These are phyloP conservation scores for Phortica okadai DNA, from an alignment of 2,888 invertebrate genomes.

Conservation along the genomic window DNA sequence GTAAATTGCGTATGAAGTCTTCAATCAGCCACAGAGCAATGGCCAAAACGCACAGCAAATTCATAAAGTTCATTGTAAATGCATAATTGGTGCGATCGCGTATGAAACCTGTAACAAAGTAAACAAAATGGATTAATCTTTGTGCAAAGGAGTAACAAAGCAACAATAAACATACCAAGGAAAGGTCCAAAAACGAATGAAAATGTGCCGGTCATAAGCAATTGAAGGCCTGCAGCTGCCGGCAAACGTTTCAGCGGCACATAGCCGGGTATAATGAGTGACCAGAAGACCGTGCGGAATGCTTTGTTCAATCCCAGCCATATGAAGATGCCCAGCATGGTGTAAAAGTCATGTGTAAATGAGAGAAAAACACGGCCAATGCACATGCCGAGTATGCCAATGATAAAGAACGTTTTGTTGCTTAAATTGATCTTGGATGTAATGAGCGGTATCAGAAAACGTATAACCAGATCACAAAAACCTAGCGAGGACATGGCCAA, in stretches of 20 bases:
- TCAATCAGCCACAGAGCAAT: constrained; percentile 82
- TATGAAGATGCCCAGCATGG: constrained; percentile 79
- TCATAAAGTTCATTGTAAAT: constrained; percentile 82
- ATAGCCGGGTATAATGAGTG: constrained; percentile 83
- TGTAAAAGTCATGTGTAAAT: constrained; percentile 77
- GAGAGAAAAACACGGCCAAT: constrained; percentile 80
- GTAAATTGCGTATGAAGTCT: constrained; percentile 50
- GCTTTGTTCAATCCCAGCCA: constrained; percentile 85
- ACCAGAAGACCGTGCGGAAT: constrained; percentile 84
- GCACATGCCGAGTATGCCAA: constrained; percentile 83
- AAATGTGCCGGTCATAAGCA: constrained; percentile 82
- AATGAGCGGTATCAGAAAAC: constrained; percentile 83
- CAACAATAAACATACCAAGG: constrained; percentile 77
- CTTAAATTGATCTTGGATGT: constrained; percentile 83
- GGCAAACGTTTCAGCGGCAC: constrained; percentile 83
- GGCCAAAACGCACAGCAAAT: constrained; percentile 81
- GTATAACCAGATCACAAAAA: constrained; percentile 81
- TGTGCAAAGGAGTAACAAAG: constrained; percentile 10
- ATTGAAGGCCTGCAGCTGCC: constrained; percentile 83
- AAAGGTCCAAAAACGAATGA: constrained; percentile 81
- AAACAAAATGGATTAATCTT: background rate
- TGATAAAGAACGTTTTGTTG: constrained; percentile 83
- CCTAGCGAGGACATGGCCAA: constrained; percentile 84
- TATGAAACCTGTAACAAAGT: constrained; percentile 79
- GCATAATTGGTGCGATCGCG: constrained; percentile 81